Evolutionary conservation across 1,140 invertebrate genomes (phyloP), one percentile per base, ranked within the genome.

Genomic region (Neodiprion fabricii): DNA sequence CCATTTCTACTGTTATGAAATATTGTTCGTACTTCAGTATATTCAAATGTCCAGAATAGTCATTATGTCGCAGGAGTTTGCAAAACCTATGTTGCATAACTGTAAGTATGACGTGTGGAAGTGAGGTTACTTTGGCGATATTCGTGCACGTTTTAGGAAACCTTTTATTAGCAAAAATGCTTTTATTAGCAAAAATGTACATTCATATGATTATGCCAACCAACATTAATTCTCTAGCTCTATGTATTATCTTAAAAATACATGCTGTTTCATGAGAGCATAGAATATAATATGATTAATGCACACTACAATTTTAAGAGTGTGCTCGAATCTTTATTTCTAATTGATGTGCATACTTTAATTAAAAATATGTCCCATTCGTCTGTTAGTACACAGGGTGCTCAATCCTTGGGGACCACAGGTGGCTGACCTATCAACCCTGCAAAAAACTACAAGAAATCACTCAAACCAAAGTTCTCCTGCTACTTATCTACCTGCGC

Each of bases 371-470:
- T 10, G 61, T 61, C 7, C 76, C 68, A 85, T 85, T 87, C 28
- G 66, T 75, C 23, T 67, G 72, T 75, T 76, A 92, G 91, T 92
- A 48, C 90, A 90, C 80, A 89, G 87, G 80, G 92, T 90, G 73
- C 86, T 86, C 61, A 93, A 92, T 84, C 88, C 85, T 77, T 90
- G 88, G 85, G 91, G 91, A 48, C 91, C 92, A n/a, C 91, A 93
- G 84, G 90, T 88, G n/a, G 79, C 82, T 47, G 84, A 85, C 72
- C 74, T 75, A 21, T 77, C 48, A 49, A 71, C 7, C 48, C 0
- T 48, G 79, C 82, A 74, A 81, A 82, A 23, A 74, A 82, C 50
- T 83, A 83, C 74, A 82, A 83, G 84, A 74, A 72, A 71, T 77
- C 74, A 81, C 71, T 71, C 69, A 70, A 66, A 65, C 72, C 70